Percentiles rank a stretch among this genome's conserved stretches.
Conservation (phyloP, 2,888 invertebrate genomes). For the Trachelus iudaicus region DNA sequence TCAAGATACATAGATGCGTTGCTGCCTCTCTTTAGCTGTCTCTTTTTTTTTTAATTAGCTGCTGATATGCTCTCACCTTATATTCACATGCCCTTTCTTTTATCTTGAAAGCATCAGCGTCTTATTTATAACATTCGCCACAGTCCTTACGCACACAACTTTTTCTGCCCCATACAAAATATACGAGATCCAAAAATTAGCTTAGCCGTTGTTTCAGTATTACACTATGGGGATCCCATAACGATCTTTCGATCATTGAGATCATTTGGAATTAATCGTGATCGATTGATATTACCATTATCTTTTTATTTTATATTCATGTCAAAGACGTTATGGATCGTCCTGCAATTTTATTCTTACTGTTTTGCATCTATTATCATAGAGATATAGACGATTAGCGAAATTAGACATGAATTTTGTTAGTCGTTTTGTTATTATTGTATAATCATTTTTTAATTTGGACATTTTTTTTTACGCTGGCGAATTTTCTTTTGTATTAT, state of each 20-base stretch:
- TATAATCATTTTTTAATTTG: neutral
- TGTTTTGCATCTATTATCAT: neutral
- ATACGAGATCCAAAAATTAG: too few species aligned
- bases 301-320: neutral
- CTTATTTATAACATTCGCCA: neutral
- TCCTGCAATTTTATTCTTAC: neutral
- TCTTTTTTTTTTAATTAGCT: neutral
- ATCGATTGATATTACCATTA: neutral
- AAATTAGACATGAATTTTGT: neutral
- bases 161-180: too few species aligned
- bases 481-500: neutral
- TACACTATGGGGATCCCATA: neutral
- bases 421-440: neutral
- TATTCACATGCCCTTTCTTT: neutral
- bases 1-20: neutral
- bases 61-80: neutral
- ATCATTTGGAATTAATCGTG: neutral
- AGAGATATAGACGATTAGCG: neutral
- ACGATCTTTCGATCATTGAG: neutral
- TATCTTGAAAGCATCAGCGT: neutral
- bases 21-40: neutral
- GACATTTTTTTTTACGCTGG: neutral
- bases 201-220: neutral
- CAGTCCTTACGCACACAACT: too few species aligned
- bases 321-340: neutral